Evolutionary conservation across 2,888 invertebrate genomes (phyloP).

Genomic region (Thecocarcelia acutangulata): DNA sequence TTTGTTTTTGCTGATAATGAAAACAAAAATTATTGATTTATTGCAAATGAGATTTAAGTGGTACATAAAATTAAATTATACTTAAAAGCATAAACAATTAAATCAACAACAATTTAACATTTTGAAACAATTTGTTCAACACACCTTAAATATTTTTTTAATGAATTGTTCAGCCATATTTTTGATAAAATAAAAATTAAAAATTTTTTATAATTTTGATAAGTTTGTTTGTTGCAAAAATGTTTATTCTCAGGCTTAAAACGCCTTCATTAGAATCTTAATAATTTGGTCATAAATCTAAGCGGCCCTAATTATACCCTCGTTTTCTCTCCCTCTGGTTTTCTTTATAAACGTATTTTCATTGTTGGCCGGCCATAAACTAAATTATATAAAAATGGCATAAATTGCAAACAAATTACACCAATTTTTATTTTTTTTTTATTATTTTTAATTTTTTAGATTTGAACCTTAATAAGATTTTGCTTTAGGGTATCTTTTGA

Average conservation of each 20-base stretch:
- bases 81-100: constrained; percentile 3
- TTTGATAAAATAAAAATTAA: too few species aligned
- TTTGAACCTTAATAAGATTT: background rate
- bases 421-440: constrained; percentile 19
- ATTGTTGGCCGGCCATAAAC: background rate
- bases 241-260: constrained; percentile 18
- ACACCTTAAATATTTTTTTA: constrained; percentile 21
- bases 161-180: too few species aligned
- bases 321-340: too few species aligned
- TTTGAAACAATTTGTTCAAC: constrained; percentile 28
- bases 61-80: constrained; percentile 39
- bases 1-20: constrained; percentile 23
- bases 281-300: constrained; percentile 37
- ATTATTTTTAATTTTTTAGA: constrained; percentile 37
- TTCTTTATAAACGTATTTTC: too few species aligned
- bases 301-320: background rate
- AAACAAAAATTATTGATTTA: constrained; percentile 35
- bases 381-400: constrained; percentile 7
- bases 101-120: constrained; percentile 5
- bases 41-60: constrained; percentile 50
- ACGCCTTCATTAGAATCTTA: constrained; percentile 31
- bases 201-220: background rate
- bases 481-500: constrained; percentile 31
- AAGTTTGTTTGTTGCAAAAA: constrained; percentile 5
- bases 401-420: constrained; percentile 11